Percentiles rank a stretch among this genome's conserved stretches.
These are phyloP conservation scores for Chouioia cunea DNA, from an alignment of 2,888 invertebrate genomes.

Conservation along the genomic window DNA sequence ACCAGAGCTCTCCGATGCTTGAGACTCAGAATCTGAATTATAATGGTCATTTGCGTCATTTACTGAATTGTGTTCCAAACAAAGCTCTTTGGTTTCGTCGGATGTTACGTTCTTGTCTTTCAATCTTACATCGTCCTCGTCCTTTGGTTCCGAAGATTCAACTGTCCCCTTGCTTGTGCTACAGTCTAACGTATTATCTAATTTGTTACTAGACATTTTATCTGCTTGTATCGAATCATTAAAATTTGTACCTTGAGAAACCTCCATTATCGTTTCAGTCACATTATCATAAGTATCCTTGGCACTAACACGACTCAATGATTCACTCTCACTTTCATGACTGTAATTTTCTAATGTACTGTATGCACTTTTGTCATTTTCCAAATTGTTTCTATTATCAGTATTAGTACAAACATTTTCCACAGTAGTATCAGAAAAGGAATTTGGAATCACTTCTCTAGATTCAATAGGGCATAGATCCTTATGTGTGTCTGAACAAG, in stretches of 20 bases:
- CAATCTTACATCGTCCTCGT: slow-evolving; percentile 47
- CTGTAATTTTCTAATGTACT: slow-evolving; percentile 14
- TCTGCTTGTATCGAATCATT: slow-evolving; percentile 45
- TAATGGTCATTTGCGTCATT: slow-evolving; percentile 30
- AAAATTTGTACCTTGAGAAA: slow-evolving; percentile 52
- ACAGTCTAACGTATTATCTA: not conserved
- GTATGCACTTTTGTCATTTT: slow-evolving; percentile 8
- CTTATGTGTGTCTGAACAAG: slow-evolving; percentile 44
- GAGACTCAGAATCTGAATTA: slow-evolving; percentile 48
- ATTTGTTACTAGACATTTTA: not conserved
- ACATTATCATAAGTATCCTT: slow-evolving; percentile 55
- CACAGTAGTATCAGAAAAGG: slow-evolving; percentile 48
- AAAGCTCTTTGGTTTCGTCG: slow-evolving; percentile 48
- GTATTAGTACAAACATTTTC: slow-evolving; percentile 54
- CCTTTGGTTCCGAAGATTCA: slow-evolving; percentile 46
- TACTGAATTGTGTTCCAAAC: slow-evolving; percentile 35
- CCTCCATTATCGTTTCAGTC: slow-evolving; percentile 61
- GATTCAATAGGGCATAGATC: slow-evolving; percentile 24
- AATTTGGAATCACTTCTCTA: slow-evolving; percentile 16
- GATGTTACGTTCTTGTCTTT: slow-evolving; percentile 21
- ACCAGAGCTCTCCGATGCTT: slow-evolving; percentile 48
- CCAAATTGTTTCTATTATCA: slow-evolving; percentile 58
- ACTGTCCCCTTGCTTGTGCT: slow-evolving; percentile 18
- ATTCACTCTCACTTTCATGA: slow-evolving; percentile 23
- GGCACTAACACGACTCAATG: slow-evolving; percentile 28